Conservation (phyloP, 1,140 invertebrate genomes). For the Panonychus citri region DNA sequence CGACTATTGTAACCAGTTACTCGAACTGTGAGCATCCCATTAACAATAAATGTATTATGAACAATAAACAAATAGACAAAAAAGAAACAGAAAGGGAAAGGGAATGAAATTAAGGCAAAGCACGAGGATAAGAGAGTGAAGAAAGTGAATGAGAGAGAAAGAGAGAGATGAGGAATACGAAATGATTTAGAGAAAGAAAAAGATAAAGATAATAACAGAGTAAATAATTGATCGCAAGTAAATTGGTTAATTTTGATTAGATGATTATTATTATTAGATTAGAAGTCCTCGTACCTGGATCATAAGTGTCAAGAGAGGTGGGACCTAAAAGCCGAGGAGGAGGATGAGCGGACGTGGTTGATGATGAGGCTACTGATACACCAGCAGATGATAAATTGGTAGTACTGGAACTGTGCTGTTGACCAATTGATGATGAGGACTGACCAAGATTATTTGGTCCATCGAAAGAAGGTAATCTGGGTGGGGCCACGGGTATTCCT, state of each 20-base stretch:
- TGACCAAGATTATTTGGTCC: conserved; percentile 1
- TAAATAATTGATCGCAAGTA: too few species aligned
- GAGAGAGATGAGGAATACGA: not conserved
- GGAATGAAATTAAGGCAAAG: not conserved
- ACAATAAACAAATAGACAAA: too few species aligned
- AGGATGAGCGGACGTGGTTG: not conserved
- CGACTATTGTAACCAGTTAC: not conserved
- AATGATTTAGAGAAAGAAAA: not conserved
- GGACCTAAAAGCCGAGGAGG: not conserved
- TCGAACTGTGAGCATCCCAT: not conserved
- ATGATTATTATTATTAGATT: not conserved
- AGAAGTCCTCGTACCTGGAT: not conserved
- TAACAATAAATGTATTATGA: not conserved
- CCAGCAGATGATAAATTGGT: not conserved
- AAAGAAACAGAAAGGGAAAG: not conserved
- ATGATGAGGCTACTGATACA: not conserved
- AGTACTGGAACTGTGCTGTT: not conserved
- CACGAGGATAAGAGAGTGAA: too few species aligned
- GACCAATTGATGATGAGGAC: not conserved
- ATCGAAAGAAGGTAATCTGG: conserved; percentile 40
- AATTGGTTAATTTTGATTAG: not conserved
- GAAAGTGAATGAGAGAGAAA: not conserved
- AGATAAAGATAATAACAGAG: not conserved
- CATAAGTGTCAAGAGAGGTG: not conserved
- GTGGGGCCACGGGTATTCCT: conserved; percentile 57